These are phyloP conservation scores for Poecilus cupreus DNA, from an alignment of 2,888 invertebrate genomes.

Conservation along the genomic window DNA sequence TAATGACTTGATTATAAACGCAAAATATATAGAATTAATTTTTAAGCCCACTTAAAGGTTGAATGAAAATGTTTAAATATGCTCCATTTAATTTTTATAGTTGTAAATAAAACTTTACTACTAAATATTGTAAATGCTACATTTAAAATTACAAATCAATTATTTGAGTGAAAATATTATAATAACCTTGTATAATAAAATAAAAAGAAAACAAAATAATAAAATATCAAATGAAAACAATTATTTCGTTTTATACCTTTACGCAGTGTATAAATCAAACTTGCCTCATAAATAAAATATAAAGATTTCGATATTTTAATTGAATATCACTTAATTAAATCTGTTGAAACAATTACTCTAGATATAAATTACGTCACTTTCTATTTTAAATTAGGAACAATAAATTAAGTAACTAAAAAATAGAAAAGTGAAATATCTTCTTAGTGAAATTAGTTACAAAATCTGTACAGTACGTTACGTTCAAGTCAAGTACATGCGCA, in stretches of 20 bases:
- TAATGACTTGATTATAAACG: too few relatives aligned
- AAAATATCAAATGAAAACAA: constrained; percentile 18
- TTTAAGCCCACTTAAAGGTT: too few relatives aligned
- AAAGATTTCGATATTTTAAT: constrained; percentile 34
- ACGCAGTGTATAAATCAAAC: background rate
- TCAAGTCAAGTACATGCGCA: background rate
- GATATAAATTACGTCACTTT: constrained; percentile 31
- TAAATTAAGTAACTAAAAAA: constrained; percentile 15
- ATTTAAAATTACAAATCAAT: background rate
- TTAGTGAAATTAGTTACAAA: constrained; percentile 4
- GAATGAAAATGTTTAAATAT: too few relatives aligned
- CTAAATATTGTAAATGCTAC: too few relatives aligned
- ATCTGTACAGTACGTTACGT: background rate
- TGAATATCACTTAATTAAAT: constrained; percentile 22
- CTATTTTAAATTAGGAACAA: constrained; percentile 20
- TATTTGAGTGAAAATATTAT: constrained; percentile 26
- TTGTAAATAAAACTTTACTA: too few relatives aligned
- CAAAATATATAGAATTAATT: too few relatives aligned
- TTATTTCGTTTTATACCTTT: background rate
- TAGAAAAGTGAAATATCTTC: constrained; percentile 38
- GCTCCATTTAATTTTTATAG: too few relatives aligned
- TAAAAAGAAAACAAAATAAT: background rate
- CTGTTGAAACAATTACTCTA: background rate
- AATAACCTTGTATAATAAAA: background rate
- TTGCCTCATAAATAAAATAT: constrained; percentile 44